A percentile compares a stretch with the other conserved stretches of the same genome.
phyloP scores from a whole-genome alignment of 2,888 invertebrate species.

The Drosophila mulleri region DNA sequence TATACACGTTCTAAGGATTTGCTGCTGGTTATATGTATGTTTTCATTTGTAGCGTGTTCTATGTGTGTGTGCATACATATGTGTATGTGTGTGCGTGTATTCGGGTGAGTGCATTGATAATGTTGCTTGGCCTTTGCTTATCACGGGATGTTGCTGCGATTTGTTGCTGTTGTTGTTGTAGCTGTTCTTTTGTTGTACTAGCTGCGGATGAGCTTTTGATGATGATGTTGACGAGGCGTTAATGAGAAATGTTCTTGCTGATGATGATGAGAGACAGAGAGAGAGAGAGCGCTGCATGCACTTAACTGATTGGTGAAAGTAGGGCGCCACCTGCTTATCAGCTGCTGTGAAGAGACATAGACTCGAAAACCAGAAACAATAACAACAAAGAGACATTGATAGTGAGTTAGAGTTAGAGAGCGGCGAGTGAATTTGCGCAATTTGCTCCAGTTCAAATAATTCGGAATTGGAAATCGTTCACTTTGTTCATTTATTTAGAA shows the following conservation, averaged over 20 bases:
- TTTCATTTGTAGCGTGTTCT: constrained; percentile 38
- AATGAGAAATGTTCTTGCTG: constrained; percentile 31
- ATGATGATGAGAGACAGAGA: constrained; percentile 27
- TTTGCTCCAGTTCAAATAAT: constrained; percentile 24
- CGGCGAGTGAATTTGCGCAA: constrained; percentile 32
- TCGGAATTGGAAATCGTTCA: constrained; percentile 58
- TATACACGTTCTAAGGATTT: constrained; percentile 67
- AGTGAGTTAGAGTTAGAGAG: background rate
- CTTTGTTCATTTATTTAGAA: constrained; percentile 70
- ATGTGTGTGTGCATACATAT: constrained; percentile 44
- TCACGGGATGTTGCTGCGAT: constrained; percentile 52
- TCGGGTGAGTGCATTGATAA: constrained; percentile 49
- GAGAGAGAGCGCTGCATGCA: constrained; percentile 42
- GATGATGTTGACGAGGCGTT: constrained; percentile 41
- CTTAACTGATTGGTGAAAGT: constrained; percentile 42
- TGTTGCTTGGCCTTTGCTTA: constrained; percentile 41
- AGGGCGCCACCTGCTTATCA: constrained; percentile 56
- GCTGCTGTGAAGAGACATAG: constrained; percentile 56
- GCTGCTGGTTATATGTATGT: constrained; percentile 60
- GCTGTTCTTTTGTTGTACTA: constrained; percentile 48
- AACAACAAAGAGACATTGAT: constrained; percentile 12
- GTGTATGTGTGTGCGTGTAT: constrained; percentile 44
- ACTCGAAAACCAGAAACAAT: constrained; percentile 33
- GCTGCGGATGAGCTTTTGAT: constrained; percentile 51
- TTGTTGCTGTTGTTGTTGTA: constrained; percentile 37